A percentile compares a stretch with the other conserved stretches of the same genome.
Conservation (phyloP, 1,140 invertebrate species). For the Aphelinus atriplicis region DNA sequence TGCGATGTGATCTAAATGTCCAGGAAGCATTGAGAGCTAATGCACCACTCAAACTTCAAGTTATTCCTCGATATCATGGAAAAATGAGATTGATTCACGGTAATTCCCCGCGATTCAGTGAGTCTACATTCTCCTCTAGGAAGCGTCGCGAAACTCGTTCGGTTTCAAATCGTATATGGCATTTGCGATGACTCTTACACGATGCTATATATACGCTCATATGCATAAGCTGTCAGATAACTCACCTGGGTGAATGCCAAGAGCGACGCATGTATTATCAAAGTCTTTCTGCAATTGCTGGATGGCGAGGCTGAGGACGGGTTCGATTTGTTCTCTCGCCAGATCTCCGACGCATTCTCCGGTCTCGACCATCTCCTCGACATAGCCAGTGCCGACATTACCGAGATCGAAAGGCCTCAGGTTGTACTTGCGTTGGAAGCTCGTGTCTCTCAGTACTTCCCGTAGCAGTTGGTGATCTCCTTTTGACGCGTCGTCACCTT, state of each 20-base stretch:
- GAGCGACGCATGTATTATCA: slow-evolving; percentile 81
- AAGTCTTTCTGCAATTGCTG: slow-evolving; percentile 87
- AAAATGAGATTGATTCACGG: too few species aligned
- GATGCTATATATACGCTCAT: too few species aligned
- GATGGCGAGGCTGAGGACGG: slow-evolving; percentile 84
- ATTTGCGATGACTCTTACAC: too few species aligned
- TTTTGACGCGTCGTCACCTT: slow-evolving; percentile 54
- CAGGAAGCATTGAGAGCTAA: too few species aligned
- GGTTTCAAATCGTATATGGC: too few species aligned
- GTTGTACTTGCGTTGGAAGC: slow-evolving; percentile 84
- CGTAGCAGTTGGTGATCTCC: slow-evolving; percentile 80
- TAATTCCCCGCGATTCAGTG: too few species aligned
- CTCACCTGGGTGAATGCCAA: slow-evolving; percentile 88
- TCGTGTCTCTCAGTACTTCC: slow-evolving; percentile 82
- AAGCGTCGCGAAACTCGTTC: too few species aligned
- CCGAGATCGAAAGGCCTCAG: slow-evolving; percentile 78
- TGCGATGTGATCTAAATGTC: too few species aligned
- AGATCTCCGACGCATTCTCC: slow-evolving; percentile 69
- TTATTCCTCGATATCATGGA: too few species aligned
- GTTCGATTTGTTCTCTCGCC: slow-evolving; percentile 81
- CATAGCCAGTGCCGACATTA: slow-evolving; percentile 68
- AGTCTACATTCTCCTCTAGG: too few species aligned
- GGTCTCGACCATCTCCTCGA: slow-evolving; percentile 62
- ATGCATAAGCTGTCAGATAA: slow-evolving; percentile 4
- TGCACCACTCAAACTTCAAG: too few species aligned